Percentiles rank a stretch among this genome's conserved stretches.
Evolutionary conservation across 2,797 vertebrate species (phyloP).

Genomic region (Pipistrellus kuhlii): DNA sequence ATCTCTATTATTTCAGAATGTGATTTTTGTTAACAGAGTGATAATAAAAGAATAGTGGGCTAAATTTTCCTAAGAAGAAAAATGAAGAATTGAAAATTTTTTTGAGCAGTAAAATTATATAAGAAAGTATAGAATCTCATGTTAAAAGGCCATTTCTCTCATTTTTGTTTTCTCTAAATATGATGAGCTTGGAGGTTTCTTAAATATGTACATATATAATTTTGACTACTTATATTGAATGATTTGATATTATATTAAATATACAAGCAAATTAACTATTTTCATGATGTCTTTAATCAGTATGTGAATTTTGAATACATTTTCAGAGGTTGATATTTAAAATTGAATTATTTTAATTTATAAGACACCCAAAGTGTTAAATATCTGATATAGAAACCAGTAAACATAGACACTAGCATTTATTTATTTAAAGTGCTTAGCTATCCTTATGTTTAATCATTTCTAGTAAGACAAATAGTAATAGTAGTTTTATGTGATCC

Average conservation of each 20-base stretch:
- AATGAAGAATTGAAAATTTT: conserved; percentile 42
- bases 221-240: conserved; percentile 39
- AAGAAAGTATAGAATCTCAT: neutral
- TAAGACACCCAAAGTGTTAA: conserved; percentile 47
- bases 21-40: conserved; percentile 70
- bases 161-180: conserved; percentile 41
- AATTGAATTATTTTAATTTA: conserved; percentile 61
- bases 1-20: conserved; percentile 61
- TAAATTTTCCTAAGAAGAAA: conserved; percentile 52
- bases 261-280: conserved; percentile 59
- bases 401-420: neutral
- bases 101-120: conserved; percentile 22
- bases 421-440: conserved; percentile 33
- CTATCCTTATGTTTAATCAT: conserved; percentile 45
- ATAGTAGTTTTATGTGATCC: conserved; percentile 66
- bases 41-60: conserved; percentile 55
- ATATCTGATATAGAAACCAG: neutral
- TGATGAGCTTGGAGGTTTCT: neutral
- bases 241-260: conserved; percentile 49
- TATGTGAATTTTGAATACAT: conserved; percentile 50
- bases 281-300: neutral
- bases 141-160: conserved; percentile 27
- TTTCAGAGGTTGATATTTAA: conserved; percentile 48
- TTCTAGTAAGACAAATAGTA: conserved; percentile 55
- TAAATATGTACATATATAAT: conserved; percentile 21